phyloP scores from a whole-genome alignment of 2,888 invertebrate genomes.

The Pyrrhia umbra region DNA sequence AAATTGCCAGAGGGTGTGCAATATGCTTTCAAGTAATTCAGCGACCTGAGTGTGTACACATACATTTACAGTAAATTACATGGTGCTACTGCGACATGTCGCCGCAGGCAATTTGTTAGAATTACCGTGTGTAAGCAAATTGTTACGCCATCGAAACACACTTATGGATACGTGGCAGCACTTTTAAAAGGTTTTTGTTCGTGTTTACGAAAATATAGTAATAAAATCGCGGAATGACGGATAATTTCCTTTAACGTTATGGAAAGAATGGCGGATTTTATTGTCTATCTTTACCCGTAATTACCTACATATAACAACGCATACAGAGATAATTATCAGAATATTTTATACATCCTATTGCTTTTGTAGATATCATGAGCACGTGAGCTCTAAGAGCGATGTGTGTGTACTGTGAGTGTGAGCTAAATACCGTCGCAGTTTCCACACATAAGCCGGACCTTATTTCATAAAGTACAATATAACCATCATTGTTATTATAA shows the following conservation, averaged over 20 bases:
- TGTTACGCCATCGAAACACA: slow-evolving; percentile 6
- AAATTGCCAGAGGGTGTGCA: slow-evolving; percentile 18
- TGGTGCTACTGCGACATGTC: slow-evolving; percentile 10
- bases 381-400: slow-evolving; percentile 37
- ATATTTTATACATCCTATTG: slow-evolving; percentile 33
- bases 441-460: slow-evolving; percentile 56
- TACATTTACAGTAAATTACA: slow-evolving; percentile 26
- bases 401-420: slow-evolving; percentile 22
- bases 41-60: slow-evolving; percentile 13
- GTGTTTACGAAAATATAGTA: not conserved
- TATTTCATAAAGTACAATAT: slow-evolving; percentile 60
- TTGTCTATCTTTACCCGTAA: slow-evolving; percentile 18
- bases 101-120: slow-evolving; percentile 20
- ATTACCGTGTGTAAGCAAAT: slow-evolving; percentile 18
- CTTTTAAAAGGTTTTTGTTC: not conserved
- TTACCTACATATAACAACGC: slow-evolving; percentile 18
- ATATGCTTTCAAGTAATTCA: slow-evolving; percentile 22
- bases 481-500: slow-evolving; percentile 64
- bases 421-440: slow-evolving; percentile 52
- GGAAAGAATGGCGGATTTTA: slow-evolving; percentile 30
- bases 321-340: slow-evolving; percentile 27
- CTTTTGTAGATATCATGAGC: slow-evolving; percentile 18
- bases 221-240: slow-evolving; percentile 1
- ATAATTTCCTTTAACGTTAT: slow-evolving; percentile 21
- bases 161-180: not conserved